Evolutionary conservation across 2,797 vertebrate genomes (phyloP).

Genomic region (Harpia harpyja): DNA sequence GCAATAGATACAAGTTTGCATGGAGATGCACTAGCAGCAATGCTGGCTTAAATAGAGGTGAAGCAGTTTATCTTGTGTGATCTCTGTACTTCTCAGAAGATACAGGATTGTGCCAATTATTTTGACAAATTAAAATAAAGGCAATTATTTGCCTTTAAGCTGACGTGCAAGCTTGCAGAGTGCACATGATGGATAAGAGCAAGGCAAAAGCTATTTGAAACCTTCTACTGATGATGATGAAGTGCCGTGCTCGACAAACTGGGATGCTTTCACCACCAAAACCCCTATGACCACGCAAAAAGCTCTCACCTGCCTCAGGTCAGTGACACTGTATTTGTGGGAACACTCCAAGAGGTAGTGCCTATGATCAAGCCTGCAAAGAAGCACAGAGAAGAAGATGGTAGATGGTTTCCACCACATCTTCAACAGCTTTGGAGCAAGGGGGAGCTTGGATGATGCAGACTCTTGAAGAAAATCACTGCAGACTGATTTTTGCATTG

Average conservation of each 20-base stretch:
- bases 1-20: too few relatives aligned
- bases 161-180: neutral
- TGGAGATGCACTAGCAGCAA: accelerated
- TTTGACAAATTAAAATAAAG: neutral
- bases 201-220: neutral
- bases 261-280: neutral
- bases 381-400: constrained; percentile 34
- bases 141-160: neutral
- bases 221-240: neutral
- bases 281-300: neutral
- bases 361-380: constrained; percentile 83
- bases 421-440: neutral
- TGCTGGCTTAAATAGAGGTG: neutral
- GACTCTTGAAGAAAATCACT: neutral
- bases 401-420: neutral
- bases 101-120: neutral
- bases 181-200: accelerated
- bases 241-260: accelerated
- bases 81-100: accelerated
- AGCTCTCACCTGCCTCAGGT: constrained; percentile 76
- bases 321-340: constrained; percentile 88
- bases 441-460: neutral
- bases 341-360: constrained; percentile 89
- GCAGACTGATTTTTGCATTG: neutral
- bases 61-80: neutral